Conservation (phyloP, 2,888 invertebrate species). For the Tetramorium bicarinatum region DNA sequence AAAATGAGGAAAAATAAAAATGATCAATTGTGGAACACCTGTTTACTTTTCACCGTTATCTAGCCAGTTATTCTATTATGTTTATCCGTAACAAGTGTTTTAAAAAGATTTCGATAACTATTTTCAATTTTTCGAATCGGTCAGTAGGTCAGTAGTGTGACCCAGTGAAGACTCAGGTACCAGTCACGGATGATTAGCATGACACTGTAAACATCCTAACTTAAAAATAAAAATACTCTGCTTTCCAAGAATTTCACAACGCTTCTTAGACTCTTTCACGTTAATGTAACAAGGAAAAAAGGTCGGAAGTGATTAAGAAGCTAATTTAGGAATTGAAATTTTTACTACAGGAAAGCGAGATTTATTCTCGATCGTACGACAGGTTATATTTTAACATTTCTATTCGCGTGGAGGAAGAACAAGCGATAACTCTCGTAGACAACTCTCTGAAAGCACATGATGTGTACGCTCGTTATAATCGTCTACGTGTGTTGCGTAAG, state of each 20-base stretch:
- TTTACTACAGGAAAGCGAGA: not conserved
- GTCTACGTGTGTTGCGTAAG: conserved; percentile 65
- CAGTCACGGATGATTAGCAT: no score
- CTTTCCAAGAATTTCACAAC: no score
- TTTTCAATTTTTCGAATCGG: no score
- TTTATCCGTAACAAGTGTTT: not conserved
- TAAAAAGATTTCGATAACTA: not conserved
- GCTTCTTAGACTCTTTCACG: no score
- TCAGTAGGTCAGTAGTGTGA: no score
- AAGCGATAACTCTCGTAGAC: not conserved
- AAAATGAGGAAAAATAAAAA: not conserved
- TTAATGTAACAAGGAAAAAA: no score
- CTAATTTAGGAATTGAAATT: not conserved
- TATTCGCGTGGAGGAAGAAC: not conserved
- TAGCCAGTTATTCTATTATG: not conserved
- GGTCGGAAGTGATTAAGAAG: not conserved
- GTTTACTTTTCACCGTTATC: not conserved
- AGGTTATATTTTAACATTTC: not conserved
- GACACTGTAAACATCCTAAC: no score
- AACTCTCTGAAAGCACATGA: conserved; percentile 16
- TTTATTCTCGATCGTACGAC: not conserved
- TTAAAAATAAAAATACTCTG: no score
- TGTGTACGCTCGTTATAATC: conserved; percentile 20
- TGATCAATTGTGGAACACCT: not conserved
- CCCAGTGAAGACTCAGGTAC: no score